Conservation (phyloP, 1,140 invertebrate genomes). For the Heliconius congener region DNA sequence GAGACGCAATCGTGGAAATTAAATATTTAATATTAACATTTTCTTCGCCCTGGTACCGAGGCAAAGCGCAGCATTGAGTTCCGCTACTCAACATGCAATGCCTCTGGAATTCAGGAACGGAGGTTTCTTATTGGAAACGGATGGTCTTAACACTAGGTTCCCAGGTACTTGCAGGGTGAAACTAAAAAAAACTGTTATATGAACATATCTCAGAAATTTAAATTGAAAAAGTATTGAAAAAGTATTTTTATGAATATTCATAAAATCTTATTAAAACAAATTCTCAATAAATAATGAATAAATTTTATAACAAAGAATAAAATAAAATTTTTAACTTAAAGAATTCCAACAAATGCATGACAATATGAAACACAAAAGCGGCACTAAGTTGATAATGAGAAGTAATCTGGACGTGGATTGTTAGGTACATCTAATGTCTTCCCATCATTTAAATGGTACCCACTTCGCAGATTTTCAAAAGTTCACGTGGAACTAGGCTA, state of each 20-base stretch:
- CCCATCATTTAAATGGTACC: constrained; percentile 1
- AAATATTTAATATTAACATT: too few relatives aligned
- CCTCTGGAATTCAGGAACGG: too few relatives aligned
- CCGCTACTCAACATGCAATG: background rate
- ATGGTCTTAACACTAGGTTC: too few relatives aligned
- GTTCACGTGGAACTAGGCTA: constrained; percentile 32
- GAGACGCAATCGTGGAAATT: too few relatives aligned
- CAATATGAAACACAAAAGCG: background rate
- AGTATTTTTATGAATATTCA: too few relatives aligned
- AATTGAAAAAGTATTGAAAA: too few relatives aligned
- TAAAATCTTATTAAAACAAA: background rate
- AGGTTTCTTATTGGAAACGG: too few relatives aligned
- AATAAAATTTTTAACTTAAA: background rate
- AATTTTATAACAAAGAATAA: background rate
- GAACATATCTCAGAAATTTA: too few relatives aligned
- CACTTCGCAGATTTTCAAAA: constrained; percentile 18
- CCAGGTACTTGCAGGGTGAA: background rate
- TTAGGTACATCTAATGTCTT: background rate
- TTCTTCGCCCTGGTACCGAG: too few relatives aligned
- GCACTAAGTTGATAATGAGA: background rate
- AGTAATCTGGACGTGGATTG: background rate
- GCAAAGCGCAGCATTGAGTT: too few relatives aligned
- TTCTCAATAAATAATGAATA: background rate
- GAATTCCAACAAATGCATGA: background rate
- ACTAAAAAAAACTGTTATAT: background rate